Conservation (phyloP, 2,888 invertebrate genomes). For the Drosophila bunnanda region DNA sequence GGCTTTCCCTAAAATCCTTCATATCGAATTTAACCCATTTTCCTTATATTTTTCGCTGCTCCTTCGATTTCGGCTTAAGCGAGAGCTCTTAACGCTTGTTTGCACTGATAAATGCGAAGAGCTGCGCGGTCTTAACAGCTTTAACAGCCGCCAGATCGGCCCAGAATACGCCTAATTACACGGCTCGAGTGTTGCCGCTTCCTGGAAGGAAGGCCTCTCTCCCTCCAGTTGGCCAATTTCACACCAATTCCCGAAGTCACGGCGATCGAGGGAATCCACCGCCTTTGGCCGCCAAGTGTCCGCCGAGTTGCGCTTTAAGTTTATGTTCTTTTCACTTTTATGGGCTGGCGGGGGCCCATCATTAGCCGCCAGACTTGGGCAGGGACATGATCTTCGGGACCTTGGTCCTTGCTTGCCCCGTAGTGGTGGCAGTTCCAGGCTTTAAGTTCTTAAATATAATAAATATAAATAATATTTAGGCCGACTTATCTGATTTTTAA, state of each 20-base stretch:
- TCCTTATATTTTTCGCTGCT: conserved; percentile 22
- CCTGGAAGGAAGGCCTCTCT: conserved; percentile 53
- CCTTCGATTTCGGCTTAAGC: conserved; percentile 49
- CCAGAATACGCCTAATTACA: conserved; percentile 67
- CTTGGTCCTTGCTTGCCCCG: neutral
- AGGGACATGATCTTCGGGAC: conserved; percentile 37
- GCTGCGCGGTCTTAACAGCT: conserved; percentile 33
- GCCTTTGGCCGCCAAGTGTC: conserved; percentile 35
- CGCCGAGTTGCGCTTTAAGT: conserved; percentile 41
- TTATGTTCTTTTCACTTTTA: conserved; percentile 57
- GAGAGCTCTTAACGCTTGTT: conserved; percentile 71
- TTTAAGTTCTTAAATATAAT: neutral
- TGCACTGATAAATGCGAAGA: conserved; percentile 77
- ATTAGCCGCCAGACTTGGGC: conserved; percentile 55
- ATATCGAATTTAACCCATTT: neutral
- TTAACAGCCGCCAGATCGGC: conserved; percentile 24
- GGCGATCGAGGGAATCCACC: conserved; percentile 5
- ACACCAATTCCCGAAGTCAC: conserved; percentile 67
- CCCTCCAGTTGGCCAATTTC: conserved; percentile 63
- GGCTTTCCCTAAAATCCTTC: too few species aligned
- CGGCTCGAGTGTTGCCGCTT: conserved; percentile 46
- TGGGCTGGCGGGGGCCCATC: conserved; percentile 52
- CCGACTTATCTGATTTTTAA: too few species aligned
- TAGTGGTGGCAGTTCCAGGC: neutral
- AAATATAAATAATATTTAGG: neutral